Percentiles rank a stretch among this genome's conserved stretches.
Conservation (phyloP, 2,113 vertebrate genomes). For the Pelusios castaneus region DNA sequence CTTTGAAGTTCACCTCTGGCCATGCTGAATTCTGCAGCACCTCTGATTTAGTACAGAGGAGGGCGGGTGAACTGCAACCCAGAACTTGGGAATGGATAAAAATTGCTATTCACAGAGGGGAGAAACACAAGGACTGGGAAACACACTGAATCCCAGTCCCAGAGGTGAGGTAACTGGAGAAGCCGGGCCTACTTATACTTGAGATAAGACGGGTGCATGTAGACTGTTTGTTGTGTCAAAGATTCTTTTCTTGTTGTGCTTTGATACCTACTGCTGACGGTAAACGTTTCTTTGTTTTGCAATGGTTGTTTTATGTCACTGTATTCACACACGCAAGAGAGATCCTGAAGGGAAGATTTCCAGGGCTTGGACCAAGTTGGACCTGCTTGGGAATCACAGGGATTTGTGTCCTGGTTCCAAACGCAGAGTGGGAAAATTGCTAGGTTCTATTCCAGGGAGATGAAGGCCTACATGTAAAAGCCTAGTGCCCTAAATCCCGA, state of each 20-base stretch:
- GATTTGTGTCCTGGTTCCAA: background rate
- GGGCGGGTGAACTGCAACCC: background rate
- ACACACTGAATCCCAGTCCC: background rate
- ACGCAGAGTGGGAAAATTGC: background rate
- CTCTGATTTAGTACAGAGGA: background rate
- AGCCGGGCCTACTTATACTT: background rate
- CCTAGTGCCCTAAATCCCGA: no score
- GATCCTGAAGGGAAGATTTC: background rate
- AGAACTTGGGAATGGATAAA: background rate
- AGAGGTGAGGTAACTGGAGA: background rate
- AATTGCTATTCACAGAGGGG: background rate
- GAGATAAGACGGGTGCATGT: background rate
- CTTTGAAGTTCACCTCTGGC: background rate
- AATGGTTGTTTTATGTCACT: background rate
- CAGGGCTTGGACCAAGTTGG: background rate
- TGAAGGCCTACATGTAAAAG: background rate
- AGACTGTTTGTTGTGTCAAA: background rate
- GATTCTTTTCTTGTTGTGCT: background rate
- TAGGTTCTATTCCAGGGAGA: background rate
- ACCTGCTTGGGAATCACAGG: background rate
- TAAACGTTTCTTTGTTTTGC: background rate
- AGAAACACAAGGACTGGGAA: background rate
- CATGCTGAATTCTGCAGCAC: background rate
- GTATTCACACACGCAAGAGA: background rate
- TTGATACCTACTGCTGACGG: background rate